Evolutionary conservation across 2,797 vertebrate species (phyloP).

Genomic region (Acipenser transmontanus): DNA sequence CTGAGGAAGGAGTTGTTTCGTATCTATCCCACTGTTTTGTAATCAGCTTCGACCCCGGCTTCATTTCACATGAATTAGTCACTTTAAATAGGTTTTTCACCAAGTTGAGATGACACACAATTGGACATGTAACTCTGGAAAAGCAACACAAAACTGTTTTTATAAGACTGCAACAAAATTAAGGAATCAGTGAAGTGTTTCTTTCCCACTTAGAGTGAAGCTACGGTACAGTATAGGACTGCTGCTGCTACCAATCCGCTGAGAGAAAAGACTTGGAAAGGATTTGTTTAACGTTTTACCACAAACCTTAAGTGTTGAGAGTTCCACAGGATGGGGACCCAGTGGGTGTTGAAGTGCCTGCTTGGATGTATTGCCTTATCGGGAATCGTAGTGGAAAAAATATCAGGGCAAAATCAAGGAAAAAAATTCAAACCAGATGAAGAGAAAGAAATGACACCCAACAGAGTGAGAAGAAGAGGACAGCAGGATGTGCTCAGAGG

Average conservation of each 20-base stretch:
- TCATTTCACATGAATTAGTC: slow-evolving; percentile 14
- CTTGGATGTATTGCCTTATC: slow-evolving; percentile 28
- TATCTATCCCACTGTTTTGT: neutral
- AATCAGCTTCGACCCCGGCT: neutral
- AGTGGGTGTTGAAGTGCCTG: slow-evolving; percentile 19
- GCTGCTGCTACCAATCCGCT: too few species aligned
- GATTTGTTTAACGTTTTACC: neutral
- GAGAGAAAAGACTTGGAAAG: too few species aligned
- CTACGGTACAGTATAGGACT: too few species aligned
- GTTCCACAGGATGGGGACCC: slow-evolving; percentile 19
- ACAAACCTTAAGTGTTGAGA: neutral
- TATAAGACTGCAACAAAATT: too few species aligned
- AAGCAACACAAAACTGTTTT: neutral
- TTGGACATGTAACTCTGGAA: slow-evolving; percentile 2
- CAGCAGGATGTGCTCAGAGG: slow-evolving; percentile 63
- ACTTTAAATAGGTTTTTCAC: neutral
- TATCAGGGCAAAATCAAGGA: slow-evolving; percentile 19
- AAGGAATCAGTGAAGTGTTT: too few species aligned
- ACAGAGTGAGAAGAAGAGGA: slow-evolving; percentile 55
- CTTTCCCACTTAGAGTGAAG: too few species aligned
- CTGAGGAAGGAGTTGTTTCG: neutral
- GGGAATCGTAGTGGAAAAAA: slow-evolving; percentile 18
- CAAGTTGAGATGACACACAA: slow-evolving; percentile 8
- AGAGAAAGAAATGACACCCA: slow-evolving; percentile 15
- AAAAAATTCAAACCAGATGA: slow-evolving; percentile 23